Conservation (phyloP, 2,113 vertebrate species). For the Plecotus auritus region DNA sequence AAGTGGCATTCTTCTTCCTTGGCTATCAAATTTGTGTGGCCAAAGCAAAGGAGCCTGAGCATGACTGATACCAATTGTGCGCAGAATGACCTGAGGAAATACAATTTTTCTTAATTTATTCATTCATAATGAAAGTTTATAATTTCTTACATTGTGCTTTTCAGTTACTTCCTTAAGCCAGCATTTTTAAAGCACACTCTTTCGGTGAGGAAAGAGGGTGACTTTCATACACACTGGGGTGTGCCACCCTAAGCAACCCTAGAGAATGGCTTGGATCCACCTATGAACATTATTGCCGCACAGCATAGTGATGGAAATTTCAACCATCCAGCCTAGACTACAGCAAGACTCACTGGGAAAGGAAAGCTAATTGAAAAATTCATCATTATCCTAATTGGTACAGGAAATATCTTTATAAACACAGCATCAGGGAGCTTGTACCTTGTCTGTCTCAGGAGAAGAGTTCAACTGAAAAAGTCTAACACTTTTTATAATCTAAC, state of each 20-base stretch:
- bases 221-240: background rate
- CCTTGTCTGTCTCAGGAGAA: background rate
- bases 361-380: background rate
- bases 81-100: slow-evolving; percentile 60
- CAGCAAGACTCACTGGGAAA: background rate
- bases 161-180: background rate
- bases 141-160: background rate
- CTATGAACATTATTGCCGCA: background rate
- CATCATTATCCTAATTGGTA: background rate
- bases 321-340: background rate
- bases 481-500: background rate
- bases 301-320: background rate
- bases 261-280: background rate
- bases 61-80: slow-evolving; percentile 62
- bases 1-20: slow-evolving; percentile 69
- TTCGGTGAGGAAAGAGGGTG: background rate
- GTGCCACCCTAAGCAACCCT: background rate
- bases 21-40: slow-evolving; percentile 50
- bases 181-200: background rate
- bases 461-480: background rate
- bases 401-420: background rate
- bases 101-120: background rate
- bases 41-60: slow-evolving; percentile 70
- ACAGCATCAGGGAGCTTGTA: background rate
- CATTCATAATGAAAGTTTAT: background rate